phyloP scores from a whole-genome alignment of 1,140 invertebrate genomes.

The Drosophila repleta region DNA sequence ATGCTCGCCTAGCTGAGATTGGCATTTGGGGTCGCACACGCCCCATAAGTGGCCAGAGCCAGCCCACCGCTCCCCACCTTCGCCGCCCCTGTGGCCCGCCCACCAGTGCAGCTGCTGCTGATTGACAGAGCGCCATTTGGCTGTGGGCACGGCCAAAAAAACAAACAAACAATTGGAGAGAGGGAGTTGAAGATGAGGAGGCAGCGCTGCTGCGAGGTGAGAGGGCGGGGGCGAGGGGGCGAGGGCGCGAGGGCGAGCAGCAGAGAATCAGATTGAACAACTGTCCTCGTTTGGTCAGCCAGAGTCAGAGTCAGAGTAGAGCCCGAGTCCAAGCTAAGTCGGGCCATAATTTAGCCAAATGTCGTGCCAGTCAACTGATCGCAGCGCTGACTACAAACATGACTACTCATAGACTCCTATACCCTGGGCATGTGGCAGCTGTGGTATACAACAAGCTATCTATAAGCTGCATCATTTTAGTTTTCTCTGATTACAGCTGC shows the following conservation, averaged over 20 bases:
- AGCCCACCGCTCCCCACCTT: background rate
- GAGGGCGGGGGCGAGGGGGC: background rate
- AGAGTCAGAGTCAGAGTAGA: background rate
- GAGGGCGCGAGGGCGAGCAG: background rate
- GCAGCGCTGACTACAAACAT: constrained; percentile 12
- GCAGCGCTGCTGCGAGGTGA: too few species aligned
- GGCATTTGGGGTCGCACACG: constrained; percentile 71
- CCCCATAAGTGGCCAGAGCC: constrained; percentile 28
- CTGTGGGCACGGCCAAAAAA: constrained; percentile 63
- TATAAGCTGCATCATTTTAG: too few species aligned
- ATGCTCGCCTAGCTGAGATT: constrained; percentile 10
- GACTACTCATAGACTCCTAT: background rate
- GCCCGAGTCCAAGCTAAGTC: constrained; percentile 3
- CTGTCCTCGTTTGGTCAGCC: constrained; percentile 68
- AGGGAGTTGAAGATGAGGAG: constrained; percentile 19
- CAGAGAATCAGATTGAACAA: constrained; percentile 39
- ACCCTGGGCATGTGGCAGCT: constrained; percentile 8
- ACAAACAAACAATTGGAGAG: constrained; percentile 54
- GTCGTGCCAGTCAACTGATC: constrained; percentile 64
- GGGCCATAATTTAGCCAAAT: constrained; percentile 73
- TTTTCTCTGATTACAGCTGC: too few species aligned
- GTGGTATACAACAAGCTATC: too few species aligned
- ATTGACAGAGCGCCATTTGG: constrained; percentile 49
- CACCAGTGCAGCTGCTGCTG: constrained; percentile 26
- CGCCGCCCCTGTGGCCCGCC: constrained; percentile 23